Evolutionary conservation across 2,113 vertebrate genomes (phyloP).

Genomic region (Spea bombifrons): DNA sequence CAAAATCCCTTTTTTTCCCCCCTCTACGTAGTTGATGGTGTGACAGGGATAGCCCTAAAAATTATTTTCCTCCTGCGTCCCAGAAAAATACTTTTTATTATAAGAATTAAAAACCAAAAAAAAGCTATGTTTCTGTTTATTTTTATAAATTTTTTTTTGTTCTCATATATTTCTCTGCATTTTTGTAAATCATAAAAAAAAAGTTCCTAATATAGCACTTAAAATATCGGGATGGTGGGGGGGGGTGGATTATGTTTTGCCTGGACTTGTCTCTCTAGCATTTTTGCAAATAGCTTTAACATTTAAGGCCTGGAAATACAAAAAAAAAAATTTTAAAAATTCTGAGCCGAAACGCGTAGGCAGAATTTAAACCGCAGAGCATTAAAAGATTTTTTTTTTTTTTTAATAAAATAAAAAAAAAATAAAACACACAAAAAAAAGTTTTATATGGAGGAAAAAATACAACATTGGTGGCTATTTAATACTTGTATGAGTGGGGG

Average conservation of each 20-base stretch:
- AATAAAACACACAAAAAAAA: conserved; percentile 21
- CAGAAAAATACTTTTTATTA: conserved; percentile 11
- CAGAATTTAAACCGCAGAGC: conserved; percentile 2
- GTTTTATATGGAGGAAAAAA: conserved; percentile 29
- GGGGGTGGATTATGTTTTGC: not conserved
- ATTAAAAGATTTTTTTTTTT: conserved; percentile 10
- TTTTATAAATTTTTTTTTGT: not conserved
- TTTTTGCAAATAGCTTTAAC: conserved; percentile 48
- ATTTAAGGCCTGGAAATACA: conserved; percentile 20
- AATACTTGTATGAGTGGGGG: conserved; percentile 35
- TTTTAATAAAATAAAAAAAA: not conserved
- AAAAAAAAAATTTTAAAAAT: not conserved
- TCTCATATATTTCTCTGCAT: conserved; percentile 14
- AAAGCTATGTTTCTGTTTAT: conserved; percentile 13
- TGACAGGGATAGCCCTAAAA: conserved; percentile 19
- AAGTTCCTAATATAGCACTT: conserved; percentile 45
- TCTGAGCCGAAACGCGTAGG: conserved; percentile 38
- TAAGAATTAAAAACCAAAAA: conserved; percentile 32
- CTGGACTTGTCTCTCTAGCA: conserved; percentile 16
- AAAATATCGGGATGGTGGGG: conserved; percentile 22
- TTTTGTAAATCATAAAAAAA: conserved; percentile 16
- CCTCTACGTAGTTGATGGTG: not conserved
- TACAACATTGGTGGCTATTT: conserved; percentile 30
- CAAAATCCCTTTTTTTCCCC: not conserved
- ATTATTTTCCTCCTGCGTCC: conserved; percentile 11